phyloP scores from a whole-genome alignment of 1,140 invertebrate genomes.

The Xylocopa sonorina region DNA sequence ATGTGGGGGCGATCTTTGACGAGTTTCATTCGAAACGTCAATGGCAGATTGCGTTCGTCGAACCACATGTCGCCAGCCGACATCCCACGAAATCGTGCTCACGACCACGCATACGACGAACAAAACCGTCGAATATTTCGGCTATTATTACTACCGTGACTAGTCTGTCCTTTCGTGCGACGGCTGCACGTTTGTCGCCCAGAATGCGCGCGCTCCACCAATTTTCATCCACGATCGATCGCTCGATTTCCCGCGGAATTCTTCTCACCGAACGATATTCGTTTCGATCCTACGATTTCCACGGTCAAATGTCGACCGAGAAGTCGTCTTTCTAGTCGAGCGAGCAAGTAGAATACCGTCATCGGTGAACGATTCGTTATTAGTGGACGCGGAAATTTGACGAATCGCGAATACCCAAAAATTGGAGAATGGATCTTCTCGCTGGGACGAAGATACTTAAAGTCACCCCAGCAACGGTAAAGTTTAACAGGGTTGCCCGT shows the following conservation, averaged over 20 bases:
- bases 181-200: conserved; percentile 29
- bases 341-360: too few species aligned
- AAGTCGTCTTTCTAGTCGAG: too few species aligned
- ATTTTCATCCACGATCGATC: conserved; percentile 40
- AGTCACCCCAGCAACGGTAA: conserved; percentile 41
- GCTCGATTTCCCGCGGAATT: conserved; percentile 13
- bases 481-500: conserved; percentile 58
- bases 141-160: conserved; percentile 56
- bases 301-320: too few species aligned
- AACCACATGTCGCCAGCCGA: conserved; percentile 72
- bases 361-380: too few species aligned
- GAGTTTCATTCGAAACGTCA: conserved; percentile 71
- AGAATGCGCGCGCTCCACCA: background rate
- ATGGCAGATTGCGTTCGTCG: conserved; percentile 75
- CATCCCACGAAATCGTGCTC: conserved; percentile 49
- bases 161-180: conserved; percentile 34
- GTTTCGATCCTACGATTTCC: background rate
- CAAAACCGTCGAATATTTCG: conserved; percentile 60
- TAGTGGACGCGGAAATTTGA: too few species aligned
- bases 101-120: conserved; percentile 44
- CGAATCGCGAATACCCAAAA: background rate
- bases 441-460: conserved; percentile 27
- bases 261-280: background rate
- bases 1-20: conserved; percentile 37
- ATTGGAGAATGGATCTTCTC: too few species aligned